Percentiles rank a stretch among this genome's conserved stretches.
These are phyloP conservation scores for rat (Rattus norvegicus) DNA, from an alignment of 2,113 vertebrate species.

Conservation along the genomic window GRCr8 NC_086020.1:234888501-234889000, in stretches of 20 bases:
- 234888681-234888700: not conserved
- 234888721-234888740: not conserved
- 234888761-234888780: not conserved
- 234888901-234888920: not conserved
- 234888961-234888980: constrained; percentile 23
- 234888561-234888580: not conserved
- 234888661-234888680: not conserved
- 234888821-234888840: not conserved
- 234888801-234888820: not conserved
- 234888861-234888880: not conserved
- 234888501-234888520: not conserved
- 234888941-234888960: not conserved
- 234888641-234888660: not conserved
- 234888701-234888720: not conserved
- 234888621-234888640: not conserved
- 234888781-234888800: not conserved
- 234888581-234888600: not conserved
- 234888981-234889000: not conserved
- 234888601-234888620: not conserved
- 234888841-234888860: not conserved
- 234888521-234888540: not conserved
- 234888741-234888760: not conserved
- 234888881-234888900: not conserved
- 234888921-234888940: not conserved
- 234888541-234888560: not conserved